Conservation (phyloP, 2,888 invertebrate species). For the Folsomia candida region DNA sequence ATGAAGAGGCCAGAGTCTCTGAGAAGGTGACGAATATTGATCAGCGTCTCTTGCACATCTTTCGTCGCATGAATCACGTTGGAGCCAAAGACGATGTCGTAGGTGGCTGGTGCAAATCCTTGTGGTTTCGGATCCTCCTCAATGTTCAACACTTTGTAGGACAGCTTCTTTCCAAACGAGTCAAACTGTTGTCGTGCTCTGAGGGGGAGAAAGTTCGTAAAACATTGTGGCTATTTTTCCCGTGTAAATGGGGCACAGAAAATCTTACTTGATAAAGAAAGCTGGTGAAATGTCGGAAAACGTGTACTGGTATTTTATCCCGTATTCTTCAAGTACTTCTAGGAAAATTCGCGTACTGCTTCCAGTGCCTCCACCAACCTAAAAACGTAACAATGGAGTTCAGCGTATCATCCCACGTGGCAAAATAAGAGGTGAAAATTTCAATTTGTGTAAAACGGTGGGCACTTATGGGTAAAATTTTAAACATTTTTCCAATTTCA, state of each 20-base stretch:
- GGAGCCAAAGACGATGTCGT: constrained; percentile 30
- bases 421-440: too few species aligned
- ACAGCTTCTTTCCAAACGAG: constrained; percentile 21
- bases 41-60: constrained; percentile 16
- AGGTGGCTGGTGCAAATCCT: constrained; percentile 32
- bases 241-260: too few species aligned
- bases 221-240: too few species aligned
- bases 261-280: constrained; percentile 20
- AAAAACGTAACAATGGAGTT: too few species aligned
- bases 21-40: constrained; percentile 14
- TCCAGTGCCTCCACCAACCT: constrained; percentile 37
- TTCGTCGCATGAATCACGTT: constrained; percentile 34
- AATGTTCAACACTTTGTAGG: constrained; percentile 34
- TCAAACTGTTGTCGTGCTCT: constrained; percentile 28
- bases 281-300: constrained; percentile 36
- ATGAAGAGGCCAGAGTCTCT: constrained; percentile 19
- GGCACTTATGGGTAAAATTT: too few species aligned
- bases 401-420: too few species aligned
- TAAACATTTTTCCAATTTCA: too few species aligned
- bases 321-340: constrained; percentile 20
- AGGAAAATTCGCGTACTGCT: constrained; percentile 23
- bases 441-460: too few species aligned
- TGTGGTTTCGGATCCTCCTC: constrained; percentile 29
- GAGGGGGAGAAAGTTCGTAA: too few species aligned
- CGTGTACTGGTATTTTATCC: constrained; percentile 26